phyloP scores from a whole-genome alignment of 1,140 invertebrate species.

The Dendroctonus ponderosae region DNA sequence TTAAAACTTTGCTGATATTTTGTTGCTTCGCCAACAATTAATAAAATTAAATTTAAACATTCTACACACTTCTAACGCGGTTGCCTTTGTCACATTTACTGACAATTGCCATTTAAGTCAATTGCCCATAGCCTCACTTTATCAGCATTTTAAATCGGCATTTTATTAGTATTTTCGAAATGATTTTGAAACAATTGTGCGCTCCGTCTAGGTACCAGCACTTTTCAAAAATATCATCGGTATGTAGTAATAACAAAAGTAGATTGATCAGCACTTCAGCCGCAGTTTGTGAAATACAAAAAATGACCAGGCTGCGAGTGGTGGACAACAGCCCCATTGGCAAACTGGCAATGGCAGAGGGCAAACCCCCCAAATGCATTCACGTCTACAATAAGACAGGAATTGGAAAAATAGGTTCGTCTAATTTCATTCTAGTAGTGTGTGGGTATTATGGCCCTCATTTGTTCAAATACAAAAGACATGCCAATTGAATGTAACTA shows the following conservation, averaged over 20 bases:
- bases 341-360: conserved; percentile 88
- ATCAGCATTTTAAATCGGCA: too few relatives aligned
- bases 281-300: conserved; percentile 62
- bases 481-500: too few relatives aligned
- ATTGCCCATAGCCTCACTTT: too few relatives aligned
- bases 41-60: too few relatives aligned
- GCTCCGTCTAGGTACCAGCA: neutral
- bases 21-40: too few relatives aligned
- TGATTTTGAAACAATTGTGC: too few relatives aligned
- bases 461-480: too few relatives aligned
- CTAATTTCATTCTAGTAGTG: neutral
- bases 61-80: too few relatives aligned
- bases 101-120: too few relatives aligned
- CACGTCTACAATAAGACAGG: conserved; percentile 82
- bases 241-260: neutral
- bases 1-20: too few relatives aligned
- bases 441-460: too few relatives aligned
- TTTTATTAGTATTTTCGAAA: neutral
- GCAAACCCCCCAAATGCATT: conserved; percentile 86
- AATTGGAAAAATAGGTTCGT: conserved; percentile 62
- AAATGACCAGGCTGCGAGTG: conserved; percentile 77
- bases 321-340: conserved; percentile 96
- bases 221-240: conserved; percentile 53
- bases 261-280: conserved; percentile 53
- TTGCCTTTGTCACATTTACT: too few relatives aligned